These are phyloP conservation scores for Syngnathoides biaculeatus DNA, from an alignment of 2,113 vertebrate species.

Conservation along the genomic window DNA sequence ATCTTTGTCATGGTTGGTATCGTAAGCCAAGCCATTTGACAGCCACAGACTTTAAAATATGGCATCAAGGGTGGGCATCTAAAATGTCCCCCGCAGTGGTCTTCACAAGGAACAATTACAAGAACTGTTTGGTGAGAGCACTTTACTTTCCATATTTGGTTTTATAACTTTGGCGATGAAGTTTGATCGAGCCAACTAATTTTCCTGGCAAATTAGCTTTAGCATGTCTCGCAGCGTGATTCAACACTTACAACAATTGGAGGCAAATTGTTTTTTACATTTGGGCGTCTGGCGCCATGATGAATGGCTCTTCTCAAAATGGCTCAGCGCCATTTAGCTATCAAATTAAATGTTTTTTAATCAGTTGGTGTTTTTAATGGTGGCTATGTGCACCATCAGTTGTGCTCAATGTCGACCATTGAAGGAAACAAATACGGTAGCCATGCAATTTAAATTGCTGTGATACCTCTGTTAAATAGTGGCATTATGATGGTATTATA, in stretches of 20 bases:
- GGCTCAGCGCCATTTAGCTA: constrained; percentile 62
- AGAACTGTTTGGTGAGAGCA: constrained; percentile 62
- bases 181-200: constrained; percentile 69
- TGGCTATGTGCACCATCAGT: constrained; percentile 53
- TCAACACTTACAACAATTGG: constrained; percentile 65
- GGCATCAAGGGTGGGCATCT: constrained; percentile 59
- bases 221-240: constrained; percentile 72
- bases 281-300: constrained; percentile 64
- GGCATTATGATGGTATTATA: constrained; percentile 59
- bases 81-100: constrained; percentile 61
- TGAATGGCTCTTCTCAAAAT: constrained; percentile 63
- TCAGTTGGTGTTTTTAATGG: constrained; percentile 72
- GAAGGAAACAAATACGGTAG: constrained; percentile 53
- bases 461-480: constrained; percentile 65
- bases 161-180: constrained; percentile 70
- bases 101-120: constrained; percentile 66
- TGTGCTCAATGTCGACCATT: constrained; percentile 66
- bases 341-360: constrained; percentile 75
- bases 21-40: constrained; percentile 65
- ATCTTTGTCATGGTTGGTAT: constrained; percentile 53
- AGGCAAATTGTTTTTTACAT: constrained; percentile 71
- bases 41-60: constrained; percentile 60
- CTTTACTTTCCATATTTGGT: constrained; percentile 65
- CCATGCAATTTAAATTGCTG: constrained; percentile 65
- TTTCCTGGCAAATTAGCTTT: constrained; percentile 74